Evolutionary conservation across 2,888 invertebrate species (phyloP), one percentile per base, ranked within the genome.

Genomic region (Antitype chi): DNA sequence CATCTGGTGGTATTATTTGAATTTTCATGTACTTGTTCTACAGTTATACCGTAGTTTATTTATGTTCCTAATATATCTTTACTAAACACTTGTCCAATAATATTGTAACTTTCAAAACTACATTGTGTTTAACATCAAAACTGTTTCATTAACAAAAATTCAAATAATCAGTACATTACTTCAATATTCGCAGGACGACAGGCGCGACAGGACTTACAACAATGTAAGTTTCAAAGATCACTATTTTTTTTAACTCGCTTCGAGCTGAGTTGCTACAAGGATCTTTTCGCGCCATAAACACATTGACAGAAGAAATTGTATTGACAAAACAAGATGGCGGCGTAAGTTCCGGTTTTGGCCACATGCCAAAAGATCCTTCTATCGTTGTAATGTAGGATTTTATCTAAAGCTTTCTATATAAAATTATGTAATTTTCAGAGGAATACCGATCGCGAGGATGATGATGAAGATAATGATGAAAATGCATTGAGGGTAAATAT

Each of bases 401-500:
- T 32, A 17, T 53, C 0, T 23, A 15, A 25, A 25, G 20, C 47
- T 13, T 47, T 25, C 13, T 64, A 3, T 25, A 25, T 7, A 13
- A 13, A 55, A n/a, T 15, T 9, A 9, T 38, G 4, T 53, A 0
- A 25, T 52, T 85, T 85, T 49, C 69, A 81, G 82, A 55, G 32
- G 3, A 60, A 66, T 13, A 38, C 28, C 53, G 52, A 84, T 52
- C 74, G 71, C 8, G 60, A 62, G 15, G 85, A 85, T 25, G 70
- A 84, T 55, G 71, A 70, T 32, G 74, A 70, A 47, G 81, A 70
- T 20, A 57, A 38, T 59, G 15, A 70, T 20, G 57, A 74, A 38
- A 80, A 71, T 32, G 28, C 68, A 28, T 62, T 80, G 52, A 82
- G 84, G 80, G 84, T 82, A 84, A 82, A 76, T 82, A 82, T 82